These are phyloP conservation scores for Calosoma granatense DNA, from an alignment of 1,140 invertebrate species.

Conservation along the genomic window DNA sequence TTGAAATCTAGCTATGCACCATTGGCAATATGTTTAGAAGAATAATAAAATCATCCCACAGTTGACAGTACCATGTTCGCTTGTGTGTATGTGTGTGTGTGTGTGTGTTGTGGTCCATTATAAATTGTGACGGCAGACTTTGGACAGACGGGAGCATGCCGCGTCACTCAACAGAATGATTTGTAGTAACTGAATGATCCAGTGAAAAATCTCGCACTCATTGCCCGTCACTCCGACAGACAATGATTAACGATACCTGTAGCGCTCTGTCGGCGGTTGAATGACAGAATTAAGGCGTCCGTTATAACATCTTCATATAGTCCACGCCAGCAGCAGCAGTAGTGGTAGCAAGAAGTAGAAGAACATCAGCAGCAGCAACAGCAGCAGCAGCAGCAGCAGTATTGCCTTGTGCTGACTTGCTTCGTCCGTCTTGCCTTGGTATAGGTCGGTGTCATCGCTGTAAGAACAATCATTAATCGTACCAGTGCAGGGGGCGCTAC, in stretches of 20 bases:
- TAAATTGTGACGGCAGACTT: no score
- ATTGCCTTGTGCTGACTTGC: no score
- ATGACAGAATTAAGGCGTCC: constrained; percentile 8
- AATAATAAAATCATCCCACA: no score
- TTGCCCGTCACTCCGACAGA: neutral
- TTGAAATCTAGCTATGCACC: no score
- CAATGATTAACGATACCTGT: constrained; percentile 9
- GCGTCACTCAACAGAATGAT: constrained; percentile 3
- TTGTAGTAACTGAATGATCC: constrained; percentile 6
- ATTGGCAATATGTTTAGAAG: no score
- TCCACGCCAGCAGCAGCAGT: neutral
- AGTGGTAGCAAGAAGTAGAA: neutral
- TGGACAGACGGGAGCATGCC: no score
- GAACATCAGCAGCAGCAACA: neutral
- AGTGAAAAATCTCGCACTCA: constrained; percentile 5
- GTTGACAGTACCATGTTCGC: no score
- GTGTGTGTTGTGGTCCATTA: no score
- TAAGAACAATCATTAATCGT: constrained; percentile 1
- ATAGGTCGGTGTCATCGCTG: constrained; percentile 3
- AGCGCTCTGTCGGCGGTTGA: constrained; percentile 5
- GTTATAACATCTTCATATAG: constrained; percentile 9
- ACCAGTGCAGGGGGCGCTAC: no score
- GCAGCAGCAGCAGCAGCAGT: no score
- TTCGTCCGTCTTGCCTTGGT: no score
- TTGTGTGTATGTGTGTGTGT: no score